These are phyloP conservation scores for human (Homo sapiens) DNA, from an alignment of 2,113 vertebrate genomes.

Conservation along the genomic window DNA sequence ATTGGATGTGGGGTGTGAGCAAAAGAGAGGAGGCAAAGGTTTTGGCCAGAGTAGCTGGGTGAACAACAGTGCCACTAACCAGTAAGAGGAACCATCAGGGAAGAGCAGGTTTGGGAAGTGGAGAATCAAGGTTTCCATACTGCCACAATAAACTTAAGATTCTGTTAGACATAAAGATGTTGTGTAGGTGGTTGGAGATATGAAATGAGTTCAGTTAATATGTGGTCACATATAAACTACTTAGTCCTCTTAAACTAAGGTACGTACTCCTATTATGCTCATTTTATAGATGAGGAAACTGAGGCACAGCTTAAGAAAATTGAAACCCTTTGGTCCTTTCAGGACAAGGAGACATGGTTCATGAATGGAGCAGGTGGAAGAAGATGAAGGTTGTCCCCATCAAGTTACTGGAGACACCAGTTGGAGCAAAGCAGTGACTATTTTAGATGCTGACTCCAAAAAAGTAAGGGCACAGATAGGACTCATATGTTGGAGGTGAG, in stretches of 20 bases:
- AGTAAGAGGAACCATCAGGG: neutral
- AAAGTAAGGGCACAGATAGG: too few species aligned
- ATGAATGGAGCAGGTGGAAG: neutral
- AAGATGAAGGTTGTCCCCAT: neutral
- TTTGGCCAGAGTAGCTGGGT: too few species aligned
- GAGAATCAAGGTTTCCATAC: neutral
- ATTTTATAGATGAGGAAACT: neutral
- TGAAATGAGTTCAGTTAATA: neutral
- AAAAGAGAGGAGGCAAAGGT: neutral
- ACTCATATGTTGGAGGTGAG: too few species aligned
- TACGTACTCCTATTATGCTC: neutral
- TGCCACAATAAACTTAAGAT: neutral
- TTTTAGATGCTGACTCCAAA: neutral
- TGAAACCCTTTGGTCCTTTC: neutral
- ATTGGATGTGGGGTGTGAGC: neutral
- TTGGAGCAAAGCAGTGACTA: neutral
- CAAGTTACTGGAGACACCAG: neutral
- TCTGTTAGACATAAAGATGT: neutral
- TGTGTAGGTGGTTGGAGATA: fast-evolving
- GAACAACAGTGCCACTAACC: fast-evolving
- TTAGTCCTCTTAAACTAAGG: too few species aligned
- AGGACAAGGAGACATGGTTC: neutral
- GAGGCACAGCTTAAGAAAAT: neutral
- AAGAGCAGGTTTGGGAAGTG: neutral
- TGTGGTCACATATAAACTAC: neutral